Base-by-base conservation (phyloP, 2,797 vertebrate species). In the Schizopygopsis pylzovi region DNA sequence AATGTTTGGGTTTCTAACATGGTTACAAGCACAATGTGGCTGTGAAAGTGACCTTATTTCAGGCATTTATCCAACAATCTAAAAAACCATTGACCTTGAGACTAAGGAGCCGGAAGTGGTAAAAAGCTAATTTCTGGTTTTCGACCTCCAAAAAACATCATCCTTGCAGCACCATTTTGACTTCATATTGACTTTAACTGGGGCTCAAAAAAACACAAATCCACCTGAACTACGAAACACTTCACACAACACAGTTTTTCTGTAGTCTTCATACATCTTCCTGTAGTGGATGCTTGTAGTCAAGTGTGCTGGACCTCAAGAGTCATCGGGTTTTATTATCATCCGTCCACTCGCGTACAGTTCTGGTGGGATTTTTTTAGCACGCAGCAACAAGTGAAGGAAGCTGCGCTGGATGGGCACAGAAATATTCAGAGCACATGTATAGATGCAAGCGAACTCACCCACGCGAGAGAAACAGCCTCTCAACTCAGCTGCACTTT, bases 341-440 rank as follows among this genome's bases (percentile, higher is more conserved):
- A 61, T 39, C 49, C 10, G 16, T 84, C 18, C 65, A 10, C 52
- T 78, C 33, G 76, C 86, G 28, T 82, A 89, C 90, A 91, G 87
- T 89, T 88, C 85, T 91, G 87, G 67, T 11, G 47, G 25, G 89
- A 91, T 91, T 92, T 90, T 91, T 90, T 89, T 90, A 92, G 92
- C 90, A 83, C 85, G 90, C 88, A 72, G 67, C 87, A 91, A 92
- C 90, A 90, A 93, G 93, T 91, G 91, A 91, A 90, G 92, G 91
- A 91, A 89, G 92, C 84, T 45, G 67, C 92, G 94, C 94, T 95
- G 93, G 92, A 93, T 94, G 89, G 89, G 92, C 94, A 92, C 95
- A 94, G 92, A 95, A 95, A 94, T 95, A 95, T 94, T 94, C 90
- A 33, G 92, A 93, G 94, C 93, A 91, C 94, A 94, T 93, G 93